Conservation (phyloP, 2,888 invertebrate genomes). For the Phaonia tiefii region DNA sequence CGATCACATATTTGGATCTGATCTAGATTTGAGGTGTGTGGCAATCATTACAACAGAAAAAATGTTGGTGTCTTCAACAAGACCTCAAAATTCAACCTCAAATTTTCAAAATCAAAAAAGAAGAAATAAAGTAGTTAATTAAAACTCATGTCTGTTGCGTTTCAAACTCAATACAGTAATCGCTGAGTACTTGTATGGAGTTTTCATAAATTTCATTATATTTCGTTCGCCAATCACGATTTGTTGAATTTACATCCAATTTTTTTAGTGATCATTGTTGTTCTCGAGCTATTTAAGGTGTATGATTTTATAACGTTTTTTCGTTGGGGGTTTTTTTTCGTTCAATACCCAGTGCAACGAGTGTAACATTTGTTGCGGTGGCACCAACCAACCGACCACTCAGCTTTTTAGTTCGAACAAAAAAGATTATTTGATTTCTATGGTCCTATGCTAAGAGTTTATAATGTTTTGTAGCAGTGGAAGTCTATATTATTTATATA, state of each 20-base stretch:
- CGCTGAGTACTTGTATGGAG: background rate
- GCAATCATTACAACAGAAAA: conserved; percentile 1
- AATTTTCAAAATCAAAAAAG: background rate
- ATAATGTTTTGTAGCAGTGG: no score
- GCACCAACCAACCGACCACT: no score
- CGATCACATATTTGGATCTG: conserved; percentile 24
- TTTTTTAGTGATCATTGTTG: background rate
- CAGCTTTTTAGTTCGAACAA: no score
- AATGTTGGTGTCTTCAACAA: conserved; percentile 1
- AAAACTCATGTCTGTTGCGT: conserved; percentile 24
- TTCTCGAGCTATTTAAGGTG: conserved; percentile 40
- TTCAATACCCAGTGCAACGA: conserved; percentile 27
- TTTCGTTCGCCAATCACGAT: conserved; percentile 30
- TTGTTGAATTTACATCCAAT: conserved; percentile 17
- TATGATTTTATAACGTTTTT: conserved; percentile 32
- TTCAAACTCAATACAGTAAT: conserved; percentile 9
- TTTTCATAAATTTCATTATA: conserved; percentile 11
- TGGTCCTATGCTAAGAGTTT: no score
- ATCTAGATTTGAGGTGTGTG: conserved; percentile 66
- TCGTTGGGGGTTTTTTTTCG: no score
- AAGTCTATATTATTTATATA: no score
- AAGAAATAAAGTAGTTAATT: conserved; percentile 20
- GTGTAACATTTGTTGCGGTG: conserved; percentile 31
- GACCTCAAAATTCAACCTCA: no score
- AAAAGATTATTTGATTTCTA: no score